Evolutionary conservation across 2,113 vertebrate genomes (phyloP).

Genomic region (Mobula birostris): DNA sequence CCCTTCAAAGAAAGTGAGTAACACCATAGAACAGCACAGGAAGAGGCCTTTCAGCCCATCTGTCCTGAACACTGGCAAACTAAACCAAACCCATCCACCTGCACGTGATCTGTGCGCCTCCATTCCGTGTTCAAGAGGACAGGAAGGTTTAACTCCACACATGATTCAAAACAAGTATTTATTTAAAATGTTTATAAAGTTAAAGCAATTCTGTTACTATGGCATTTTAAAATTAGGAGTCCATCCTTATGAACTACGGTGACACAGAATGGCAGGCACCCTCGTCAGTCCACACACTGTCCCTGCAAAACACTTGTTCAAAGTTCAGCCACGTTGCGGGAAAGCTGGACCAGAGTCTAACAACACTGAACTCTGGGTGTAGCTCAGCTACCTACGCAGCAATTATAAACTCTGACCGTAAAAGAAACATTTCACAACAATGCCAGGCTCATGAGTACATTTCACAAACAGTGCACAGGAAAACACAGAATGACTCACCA

Average conservation of each 20-base stretch:
- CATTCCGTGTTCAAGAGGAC: neutral
- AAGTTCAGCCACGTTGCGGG: neutral
- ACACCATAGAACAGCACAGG: too few species aligned
- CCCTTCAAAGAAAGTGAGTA: too few species aligned
- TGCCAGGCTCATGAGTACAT: neutral
- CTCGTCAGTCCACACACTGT: neutral
- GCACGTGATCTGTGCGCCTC: too few species aligned
- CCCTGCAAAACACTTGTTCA: neutral
- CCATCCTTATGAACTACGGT: neutral
- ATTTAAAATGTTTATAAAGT: neutral
- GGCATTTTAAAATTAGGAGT: neutral
- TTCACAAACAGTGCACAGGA: neutral
- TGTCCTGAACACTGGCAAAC: too few species aligned
- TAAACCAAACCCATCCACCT: too few species aligned
- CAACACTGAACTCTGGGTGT: too few species aligned
- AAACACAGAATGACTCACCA: neutral
- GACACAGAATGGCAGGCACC: neutral
- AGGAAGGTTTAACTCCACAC: neutral
- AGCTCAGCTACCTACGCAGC: too few species aligned
- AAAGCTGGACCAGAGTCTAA: too few species aligned
- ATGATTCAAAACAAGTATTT: neutral
- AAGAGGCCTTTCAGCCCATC: too few species aligned
- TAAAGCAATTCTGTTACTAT: neutral
- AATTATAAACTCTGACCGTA: too few species aligned
- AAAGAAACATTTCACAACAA: too few species aligned